Evolutionary conservation across 2,888 invertebrate genomes (phyloP).

Genomic region (Andricus curvator): DNA sequence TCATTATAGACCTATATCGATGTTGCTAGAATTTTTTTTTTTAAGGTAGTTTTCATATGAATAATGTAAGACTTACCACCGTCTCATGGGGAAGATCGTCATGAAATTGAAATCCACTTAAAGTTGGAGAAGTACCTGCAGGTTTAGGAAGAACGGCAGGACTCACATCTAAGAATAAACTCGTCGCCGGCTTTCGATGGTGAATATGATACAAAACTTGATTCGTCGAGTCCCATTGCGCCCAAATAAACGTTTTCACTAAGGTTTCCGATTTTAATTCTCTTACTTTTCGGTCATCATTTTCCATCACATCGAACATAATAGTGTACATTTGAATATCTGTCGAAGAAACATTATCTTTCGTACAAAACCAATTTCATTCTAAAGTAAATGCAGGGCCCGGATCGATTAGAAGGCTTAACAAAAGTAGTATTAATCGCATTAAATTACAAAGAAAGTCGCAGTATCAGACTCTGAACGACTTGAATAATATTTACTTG

Average conservation of each 20-base stretch:
- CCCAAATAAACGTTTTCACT: conserved; percentile 89
- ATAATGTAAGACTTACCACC: conserved; percentile 82
- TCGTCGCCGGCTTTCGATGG: conserved; percentile 85
- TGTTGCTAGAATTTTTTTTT: too few relatives aligned
- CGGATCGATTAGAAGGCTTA: too few relatives aligned
- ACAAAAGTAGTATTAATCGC: too few relatives aligned
- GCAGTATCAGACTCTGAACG: too few relatives aligned
- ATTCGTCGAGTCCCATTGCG: conserved; percentile 90
- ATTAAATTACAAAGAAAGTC: too few relatives aligned
- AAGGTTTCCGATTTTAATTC: conserved; percentile 77
- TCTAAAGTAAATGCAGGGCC: neutral
- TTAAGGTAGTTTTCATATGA: neutral
- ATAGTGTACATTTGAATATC: conserved; percentile 71
- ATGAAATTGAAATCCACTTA: conserved; percentile 92
- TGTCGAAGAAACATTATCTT: conserved; percentile 48
- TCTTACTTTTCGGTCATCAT: conserved; percentile 58
- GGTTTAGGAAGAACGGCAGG: conserved; percentile 80
- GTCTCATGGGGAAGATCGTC: conserved; percentile 92
- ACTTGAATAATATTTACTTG: too few relatives aligned
- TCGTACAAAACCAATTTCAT: conserved; percentile 35
- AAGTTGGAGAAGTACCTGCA: conserved; percentile 81
- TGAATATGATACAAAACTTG: conserved; percentile 92
- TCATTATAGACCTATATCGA: too few relatives aligned
- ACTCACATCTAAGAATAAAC: conserved; percentile 82
- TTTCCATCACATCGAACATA: conserved; percentile 57